Evolutionary conservation across 2,797 vertebrate species (phyloP), one percentile per base, ranked within the genome.

Genomic region (Clarias fuscus): DNA sequence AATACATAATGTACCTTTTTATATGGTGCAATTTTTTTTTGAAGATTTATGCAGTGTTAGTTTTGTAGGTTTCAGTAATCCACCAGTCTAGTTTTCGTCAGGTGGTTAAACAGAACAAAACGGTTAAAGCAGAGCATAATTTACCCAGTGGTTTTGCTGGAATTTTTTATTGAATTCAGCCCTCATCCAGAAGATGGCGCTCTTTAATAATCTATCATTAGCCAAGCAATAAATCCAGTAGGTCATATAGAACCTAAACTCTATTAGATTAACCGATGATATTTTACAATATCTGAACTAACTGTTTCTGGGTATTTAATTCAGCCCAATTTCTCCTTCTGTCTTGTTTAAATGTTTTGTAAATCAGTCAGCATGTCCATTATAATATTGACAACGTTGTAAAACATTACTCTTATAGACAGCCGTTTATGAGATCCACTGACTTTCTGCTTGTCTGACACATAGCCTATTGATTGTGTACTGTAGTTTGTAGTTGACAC

Each of bases 111-210:
- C 10, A 20, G 2, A 24, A 2, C 40, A 30, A 37, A 37, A 70
- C 14, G 33, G 53, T 56, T 14, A 56, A 56, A 13, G 53, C 14
- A 11, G 3, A 56, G 13, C 53, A 56, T 56, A 56, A 80, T 80
- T 27, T 48, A n/a, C 20, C 0, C 59, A 2, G 13, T 80, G 13
- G 30, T 24, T 4, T 14, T 15, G 24, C 8, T 0, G 1, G 18
- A 37, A 2, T 30, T 0, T 33, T n/a, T 18, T 3, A 17, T 37
- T 11, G 5, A 72, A 62, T 83, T 40, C 17, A 70, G 2, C 7
- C 53, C 67, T 64, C 5, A 20, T 6, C 89, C 89, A n/a, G 75
- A 2, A 90, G 88, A 88, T 84, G 86, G 88, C 86, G 86, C 86
- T 81, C 20, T 85, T 89, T 78, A 76, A 82, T 83, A 58, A 75